These are phyloP conservation scores for Phaonia tiefii DNA, from an alignment of 2,888 invertebrate genomes.

Conservation along the genomic window DNA sequence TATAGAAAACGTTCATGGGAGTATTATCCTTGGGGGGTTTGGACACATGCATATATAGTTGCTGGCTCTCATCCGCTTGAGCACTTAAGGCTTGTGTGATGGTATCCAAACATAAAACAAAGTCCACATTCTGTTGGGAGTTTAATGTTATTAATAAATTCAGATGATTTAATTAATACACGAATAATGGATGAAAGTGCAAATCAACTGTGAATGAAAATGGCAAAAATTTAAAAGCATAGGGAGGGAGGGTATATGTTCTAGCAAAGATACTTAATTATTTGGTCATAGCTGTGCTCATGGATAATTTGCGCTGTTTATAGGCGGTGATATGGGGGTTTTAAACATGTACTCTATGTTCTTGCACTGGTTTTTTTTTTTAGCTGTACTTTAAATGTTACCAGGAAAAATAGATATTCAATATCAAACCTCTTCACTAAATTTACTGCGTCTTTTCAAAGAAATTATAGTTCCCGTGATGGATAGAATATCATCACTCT, in stretches of 20 bases:
- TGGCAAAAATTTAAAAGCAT: slow-evolving; percentile 7
- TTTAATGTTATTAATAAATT: slow-evolving; percentile 63
- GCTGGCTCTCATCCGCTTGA: slow-evolving; percentile 54
- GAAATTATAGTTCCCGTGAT: slow-evolving; percentile 71
- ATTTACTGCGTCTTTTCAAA: slow-evolving; percentile 62
- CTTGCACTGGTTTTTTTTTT: background rate
- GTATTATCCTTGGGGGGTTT: slow-evolving; percentile 95
- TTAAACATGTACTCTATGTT: too few species aligned
- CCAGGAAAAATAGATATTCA: background rate
- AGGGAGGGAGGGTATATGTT: background rate
- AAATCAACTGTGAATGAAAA: background rate
- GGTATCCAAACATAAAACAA: slow-evolving; percentile 94
- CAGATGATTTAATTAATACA: background rate
- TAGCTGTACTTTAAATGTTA: slow-evolving; percentile 25
- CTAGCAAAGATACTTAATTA: background rate
- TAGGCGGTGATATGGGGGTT: too few species aligned
- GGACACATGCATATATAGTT: slow-evolving; percentile 94
- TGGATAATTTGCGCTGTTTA: too few species aligned
- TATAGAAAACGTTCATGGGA: slow-evolving; percentile 85
- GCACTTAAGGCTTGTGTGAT: slow-evolving; percentile 83
- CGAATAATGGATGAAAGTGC: slow-evolving; percentile 27
- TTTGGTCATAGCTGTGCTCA: too few species aligned
- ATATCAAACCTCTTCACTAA: slow-evolving; percentile 67
- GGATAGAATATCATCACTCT: slow-evolving; percentile 69
- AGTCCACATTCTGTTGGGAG: slow-evolving; percentile 88